Evolutionary conservation across 2,113 vertebrate species (phyloP).

Genomic region (Hypanus sabinus): DNA sequence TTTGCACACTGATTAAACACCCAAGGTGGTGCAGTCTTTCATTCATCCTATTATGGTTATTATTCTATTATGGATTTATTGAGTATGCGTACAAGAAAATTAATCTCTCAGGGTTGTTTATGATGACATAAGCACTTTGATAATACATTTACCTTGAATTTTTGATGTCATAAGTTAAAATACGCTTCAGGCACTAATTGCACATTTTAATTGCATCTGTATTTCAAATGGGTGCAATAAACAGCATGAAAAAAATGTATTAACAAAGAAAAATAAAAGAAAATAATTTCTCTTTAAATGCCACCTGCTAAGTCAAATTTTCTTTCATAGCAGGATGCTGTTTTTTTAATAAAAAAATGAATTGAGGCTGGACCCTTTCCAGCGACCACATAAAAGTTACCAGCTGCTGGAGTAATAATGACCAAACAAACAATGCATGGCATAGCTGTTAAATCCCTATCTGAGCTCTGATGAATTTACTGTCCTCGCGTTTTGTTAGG

Average conservation of each 20-base stretch:
- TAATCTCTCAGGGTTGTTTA: no score
- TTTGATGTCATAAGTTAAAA: not conserved
- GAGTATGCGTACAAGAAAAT: no score
- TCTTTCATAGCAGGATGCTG: not conserved
- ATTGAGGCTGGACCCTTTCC: not conserved
- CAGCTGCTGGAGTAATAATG: not conserved
- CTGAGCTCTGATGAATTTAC: not conserved
- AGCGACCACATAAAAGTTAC: not conserved
- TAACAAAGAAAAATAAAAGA: not conserved
- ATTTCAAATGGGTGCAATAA: not conserved
- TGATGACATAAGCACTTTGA: no score
- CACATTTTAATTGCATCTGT: not conserved
- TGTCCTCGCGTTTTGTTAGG: not conserved
- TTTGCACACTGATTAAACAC: no score
- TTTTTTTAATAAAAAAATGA: not conserved
- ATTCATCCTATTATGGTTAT: no score
- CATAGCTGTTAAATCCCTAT: slow-evolving; percentile 21
- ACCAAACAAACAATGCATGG: not conserved
- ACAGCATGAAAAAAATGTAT: not conserved
- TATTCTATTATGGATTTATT: no score
- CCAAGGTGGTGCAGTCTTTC: no score
- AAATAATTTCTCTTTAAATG: not conserved
- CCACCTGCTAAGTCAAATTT: not conserved
- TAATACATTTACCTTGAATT: no score
- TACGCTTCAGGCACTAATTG: not conserved